Conservation (phyloP, 2,797 vertebrate genomes). For the Gymnodraco acuticeps region DNA sequence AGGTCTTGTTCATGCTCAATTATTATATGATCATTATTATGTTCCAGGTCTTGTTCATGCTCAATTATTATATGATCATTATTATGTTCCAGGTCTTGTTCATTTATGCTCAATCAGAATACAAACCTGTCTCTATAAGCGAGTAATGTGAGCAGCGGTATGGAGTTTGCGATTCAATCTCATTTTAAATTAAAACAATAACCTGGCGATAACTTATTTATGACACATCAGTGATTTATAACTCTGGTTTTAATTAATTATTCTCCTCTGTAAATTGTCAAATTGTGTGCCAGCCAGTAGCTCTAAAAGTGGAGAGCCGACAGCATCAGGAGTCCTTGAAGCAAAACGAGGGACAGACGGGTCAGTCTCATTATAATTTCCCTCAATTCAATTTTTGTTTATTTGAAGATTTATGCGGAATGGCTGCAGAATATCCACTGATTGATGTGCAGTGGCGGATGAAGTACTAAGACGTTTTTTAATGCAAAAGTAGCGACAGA, state of each 20-base stretch:
- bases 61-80: neutral
- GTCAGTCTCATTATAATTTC: constrained; percentile 29
- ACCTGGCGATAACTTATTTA: constrained; percentile 65
- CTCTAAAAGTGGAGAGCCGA: constrained; percentile 10
- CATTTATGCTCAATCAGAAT: constrained; percentile 23
- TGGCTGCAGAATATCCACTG: constrained; percentile 35
- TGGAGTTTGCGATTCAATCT: constrained; percentile 35
- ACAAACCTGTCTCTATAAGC: neutral
- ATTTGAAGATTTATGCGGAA: constrained; percentile 46
- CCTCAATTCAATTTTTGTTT: constrained; percentile 40
- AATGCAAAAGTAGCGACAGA: too few species aligned
- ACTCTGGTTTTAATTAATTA: constrained; percentile 42
- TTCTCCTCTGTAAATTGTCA: constrained; percentile 25
- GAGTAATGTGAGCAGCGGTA: constrained; percentile 11
- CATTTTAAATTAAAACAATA: constrained; percentile 72
- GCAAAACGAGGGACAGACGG: constrained; percentile 10
- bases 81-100: neutral
- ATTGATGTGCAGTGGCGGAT: constrained; percentile 4
- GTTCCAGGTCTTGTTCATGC: constrained; percentile 1
- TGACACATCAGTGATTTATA: constrained; percentile 57
- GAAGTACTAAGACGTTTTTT: too few species aligned
- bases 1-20: constrained; percentile 8
- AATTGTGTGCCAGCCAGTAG: constrained; percentile 9
- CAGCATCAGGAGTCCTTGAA: constrained; percentile 40
- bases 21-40: neutral